Evolutionary conservation across 2,797 vertebrate species (phyloP).

Genomic region (Pagetopsis macropterus): DNA sequence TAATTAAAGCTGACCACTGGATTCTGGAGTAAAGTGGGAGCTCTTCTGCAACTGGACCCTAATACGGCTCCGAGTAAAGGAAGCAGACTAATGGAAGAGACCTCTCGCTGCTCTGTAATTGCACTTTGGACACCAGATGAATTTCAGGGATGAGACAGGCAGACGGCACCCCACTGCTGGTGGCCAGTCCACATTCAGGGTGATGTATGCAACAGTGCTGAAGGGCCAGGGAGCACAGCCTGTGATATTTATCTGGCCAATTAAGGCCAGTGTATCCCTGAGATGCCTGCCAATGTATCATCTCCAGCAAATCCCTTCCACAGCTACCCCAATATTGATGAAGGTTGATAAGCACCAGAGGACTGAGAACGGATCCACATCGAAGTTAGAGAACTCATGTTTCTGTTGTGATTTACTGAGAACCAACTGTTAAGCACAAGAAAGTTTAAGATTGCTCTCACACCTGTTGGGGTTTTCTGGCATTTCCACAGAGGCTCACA

Average conservation of each 20-base stretch:
- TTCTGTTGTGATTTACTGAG: constrained; percentile 65
- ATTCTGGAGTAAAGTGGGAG: constrained; percentile 16
- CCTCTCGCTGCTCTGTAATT: constrained; percentile 67
- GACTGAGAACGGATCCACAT: constrained; percentile 33
- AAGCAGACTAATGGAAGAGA: constrained; percentile 48
- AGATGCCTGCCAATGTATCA: constrained; percentile 64
- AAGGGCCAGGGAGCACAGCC: constrained; percentile 57
- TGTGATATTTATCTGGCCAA: constrained; percentile 83
- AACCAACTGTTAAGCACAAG: constrained; percentile 61
- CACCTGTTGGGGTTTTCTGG: constrained; percentile 6
- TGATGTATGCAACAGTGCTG: constrained; percentile 67
- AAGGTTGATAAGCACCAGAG: constrained; percentile 61
- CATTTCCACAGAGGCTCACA: not conserved
- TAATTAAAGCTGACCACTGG: constrained; percentile 29
- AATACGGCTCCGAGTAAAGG: constrained; percentile 23
- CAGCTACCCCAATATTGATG: constrained; percentile 54
- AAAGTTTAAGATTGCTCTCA: constrained; percentile 44
- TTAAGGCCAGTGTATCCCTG: constrained; percentile 76
- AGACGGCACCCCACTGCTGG: constrained; percentile 57
- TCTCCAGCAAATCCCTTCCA: constrained; percentile 61
- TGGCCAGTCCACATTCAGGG: constrained; percentile 67
- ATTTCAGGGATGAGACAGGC: constrained; percentile 60
- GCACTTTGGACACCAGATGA: constrained; percentile 63
- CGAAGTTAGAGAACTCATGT: constrained; percentile 53
- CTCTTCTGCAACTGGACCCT: constrained; percentile 6